These are phyloP conservation scores for Ptychadena robeensis DNA, from an alignment of 2,797 vertebrate genomes.

Conservation along the genomic window DNA sequence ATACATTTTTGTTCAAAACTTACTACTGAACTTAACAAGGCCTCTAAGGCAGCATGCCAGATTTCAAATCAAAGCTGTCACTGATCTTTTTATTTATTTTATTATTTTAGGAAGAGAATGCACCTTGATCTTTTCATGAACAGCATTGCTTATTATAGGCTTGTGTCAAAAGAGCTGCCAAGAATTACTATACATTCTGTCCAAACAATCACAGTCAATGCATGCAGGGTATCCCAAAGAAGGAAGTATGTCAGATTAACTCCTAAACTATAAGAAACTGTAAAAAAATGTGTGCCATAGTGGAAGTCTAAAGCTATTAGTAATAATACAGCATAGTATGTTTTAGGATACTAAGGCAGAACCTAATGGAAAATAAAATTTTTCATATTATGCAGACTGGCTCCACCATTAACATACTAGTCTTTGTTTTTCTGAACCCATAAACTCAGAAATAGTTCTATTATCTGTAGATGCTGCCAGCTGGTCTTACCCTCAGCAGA, in stretches of 20 bases:
- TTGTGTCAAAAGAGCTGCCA: constrained; percentile 26
- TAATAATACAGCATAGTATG: too few relatives aligned
- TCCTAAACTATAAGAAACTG: not conserved
- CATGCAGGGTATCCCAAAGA: not conserved
- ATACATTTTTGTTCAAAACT: constrained; percentile 40
- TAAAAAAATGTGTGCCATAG: not conserved
- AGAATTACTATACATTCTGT: constrained; percentile 24
- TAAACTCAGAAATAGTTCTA: too few relatives aligned
- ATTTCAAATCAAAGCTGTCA: constrained; percentile 37
- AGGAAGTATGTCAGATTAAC: constrained; percentile 6
- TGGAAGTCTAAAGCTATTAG: not conserved
- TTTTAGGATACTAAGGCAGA: not conserved
- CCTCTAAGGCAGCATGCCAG: constrained; percentile 38
- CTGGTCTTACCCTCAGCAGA: too few relatives aligned
- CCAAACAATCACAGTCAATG: constrained; percentile 26
- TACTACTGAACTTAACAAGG: constrained; percentile 38
- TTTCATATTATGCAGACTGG: too few relatives aligned
- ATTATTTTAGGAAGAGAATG: constrained; percentile 32
- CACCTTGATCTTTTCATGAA: constrained; percentile 37
- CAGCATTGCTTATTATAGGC: constrained; percentile 37
- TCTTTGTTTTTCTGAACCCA: too few relatives aligned
- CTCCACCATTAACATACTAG: too few relatives aligned
- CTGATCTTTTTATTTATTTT: constrained; percentile 51
- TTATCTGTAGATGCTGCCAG: too few relatives aligned
- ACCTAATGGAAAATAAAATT: too few relatives aligned